Evolutionary conservation across 2,888 invertebrate species (phyloP).

Genomic region (Anticlea derivata): DNA sequence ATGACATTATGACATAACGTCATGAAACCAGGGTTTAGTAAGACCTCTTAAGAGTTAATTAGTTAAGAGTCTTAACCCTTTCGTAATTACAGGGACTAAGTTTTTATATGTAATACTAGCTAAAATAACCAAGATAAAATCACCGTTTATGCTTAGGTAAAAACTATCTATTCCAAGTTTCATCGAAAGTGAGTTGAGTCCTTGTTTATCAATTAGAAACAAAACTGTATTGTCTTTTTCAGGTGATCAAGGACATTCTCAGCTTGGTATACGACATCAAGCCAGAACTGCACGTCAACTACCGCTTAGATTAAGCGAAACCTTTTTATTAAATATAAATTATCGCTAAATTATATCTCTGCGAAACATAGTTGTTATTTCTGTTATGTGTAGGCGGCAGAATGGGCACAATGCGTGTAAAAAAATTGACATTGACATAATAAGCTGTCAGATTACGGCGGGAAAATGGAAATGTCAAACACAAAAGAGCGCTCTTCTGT

Average conservation of each 20-base stretch:
- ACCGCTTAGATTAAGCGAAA: slow-evolving; percentile 74
- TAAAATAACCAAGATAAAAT: too few relatives aligned
- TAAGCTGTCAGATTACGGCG: slow-evolving; percentile 25
- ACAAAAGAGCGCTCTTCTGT: slow-evolving; percentile 43
- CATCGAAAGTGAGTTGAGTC: too few relatives aligned
- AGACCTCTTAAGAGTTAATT: too few relatives aligned
- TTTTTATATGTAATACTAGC: too few relatives aligned
- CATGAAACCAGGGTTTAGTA: too few relatives aligned
- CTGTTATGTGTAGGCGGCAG: slow-evolving; percentile 46
- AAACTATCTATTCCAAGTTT: too few relatives aligned
- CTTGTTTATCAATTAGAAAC: neutral
- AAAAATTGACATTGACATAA: slow-evolving; percentile 33
- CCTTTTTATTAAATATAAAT: slow-evolving; percentile 27
- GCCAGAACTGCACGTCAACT: slow-evolving; percentile 96
- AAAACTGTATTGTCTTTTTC: slow-evolving; percentile 43
- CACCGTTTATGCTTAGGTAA: too few relatives aligned
- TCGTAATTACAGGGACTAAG: too few relatives aligned
- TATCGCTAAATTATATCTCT: slow-evolving; percentile 42
- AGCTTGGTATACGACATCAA: slow-evolving; percentile 95
- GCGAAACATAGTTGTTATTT: slow-evolving; percentile 62
- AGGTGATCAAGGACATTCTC: slow-evolving; percentile 92
- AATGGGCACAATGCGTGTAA: slow-evolving; percentile 29
- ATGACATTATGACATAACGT: too few relatives aligned
- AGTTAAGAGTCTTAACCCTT: too few relatives aligned
- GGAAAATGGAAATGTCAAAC: slow-evolving; percentile 17